phyloP scores from a whole-genome alignment of 2,113 vertebrate species.

The Gracilinanus agilis region DNA sequence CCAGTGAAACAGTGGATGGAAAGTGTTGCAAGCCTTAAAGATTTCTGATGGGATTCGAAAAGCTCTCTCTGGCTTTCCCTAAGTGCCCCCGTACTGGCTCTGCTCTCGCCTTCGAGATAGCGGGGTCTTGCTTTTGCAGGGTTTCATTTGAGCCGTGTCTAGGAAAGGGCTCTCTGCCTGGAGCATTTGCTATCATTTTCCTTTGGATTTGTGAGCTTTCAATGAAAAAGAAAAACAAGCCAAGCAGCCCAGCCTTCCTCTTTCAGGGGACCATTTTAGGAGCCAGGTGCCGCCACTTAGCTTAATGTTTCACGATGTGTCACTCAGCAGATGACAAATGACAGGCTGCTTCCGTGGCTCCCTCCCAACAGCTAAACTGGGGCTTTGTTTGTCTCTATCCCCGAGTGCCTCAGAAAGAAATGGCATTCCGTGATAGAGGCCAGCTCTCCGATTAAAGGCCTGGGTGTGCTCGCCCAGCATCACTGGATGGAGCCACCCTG shows the following conservation, averaged over 20 bases:
- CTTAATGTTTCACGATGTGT: conserved; percentile 66
- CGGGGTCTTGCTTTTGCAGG: conserved; percentile 33
- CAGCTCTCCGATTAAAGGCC: conserved; percentile 64
- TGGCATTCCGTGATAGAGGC: conserved; percentile 64
- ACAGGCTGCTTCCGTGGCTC: conserved; percentile 67
- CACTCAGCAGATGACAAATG: conserved; percentile 71
- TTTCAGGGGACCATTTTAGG: conserved; percentile 46
- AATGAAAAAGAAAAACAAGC: conserved; percentile 43
- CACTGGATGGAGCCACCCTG: conserved; percentile 16
- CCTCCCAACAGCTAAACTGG: conserved; percentile 70
- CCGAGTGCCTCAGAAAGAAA: conserved; percentile 69
- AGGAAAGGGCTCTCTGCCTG: conserved; percentile 43
- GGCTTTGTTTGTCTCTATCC: conserved; percentile 72
- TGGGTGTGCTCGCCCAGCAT: conserved; percentile 32
- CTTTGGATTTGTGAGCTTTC: conserved; percentile 56
- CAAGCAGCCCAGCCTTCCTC: conserved; percentile 55
- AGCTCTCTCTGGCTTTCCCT: neutral
- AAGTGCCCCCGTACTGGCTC: neutral
- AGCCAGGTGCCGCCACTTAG: conserved; percentile 69
- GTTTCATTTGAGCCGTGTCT: conserved; percentile 44
- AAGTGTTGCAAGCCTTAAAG: neutral
- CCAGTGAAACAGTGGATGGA: neutral
- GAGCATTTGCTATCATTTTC: conserved; percentile 54
- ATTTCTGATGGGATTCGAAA: neutral
- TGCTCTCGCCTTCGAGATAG: conserved; percentile 14